Conservation (phyloP, 53 echinoderm and acorn worm genomes). For the Patiria pectinifera region DNA sequence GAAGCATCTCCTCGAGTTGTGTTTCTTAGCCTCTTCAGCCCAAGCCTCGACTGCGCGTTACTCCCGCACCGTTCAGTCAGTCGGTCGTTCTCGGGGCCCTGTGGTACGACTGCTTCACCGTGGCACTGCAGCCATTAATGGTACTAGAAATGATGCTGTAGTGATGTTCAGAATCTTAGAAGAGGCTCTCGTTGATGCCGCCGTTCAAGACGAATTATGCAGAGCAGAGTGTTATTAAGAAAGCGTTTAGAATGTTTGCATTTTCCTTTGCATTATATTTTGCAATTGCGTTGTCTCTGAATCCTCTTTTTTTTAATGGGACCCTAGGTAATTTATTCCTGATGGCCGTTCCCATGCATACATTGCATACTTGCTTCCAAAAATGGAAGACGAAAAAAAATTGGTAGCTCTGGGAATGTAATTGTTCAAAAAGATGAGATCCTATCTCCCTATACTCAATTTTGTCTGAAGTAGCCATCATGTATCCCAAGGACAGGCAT, state of each 20-base stretch:
- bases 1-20: constrained; percentile 39
- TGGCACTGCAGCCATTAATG: constrained; percentile 30
- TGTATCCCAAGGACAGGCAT: constrained; percentile 15
- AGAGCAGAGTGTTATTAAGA: constrained; percentile 11
- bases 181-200: constrained; percentile 14
- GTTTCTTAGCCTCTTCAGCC: neutral
- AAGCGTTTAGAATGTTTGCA: neutral
- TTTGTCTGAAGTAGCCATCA: constrained; percentile 38
- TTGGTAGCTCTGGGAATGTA: neutral
- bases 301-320: neutral
- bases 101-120: neutral
- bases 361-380: neutral
- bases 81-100: neutral
- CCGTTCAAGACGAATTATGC: constrained; percentile 22
- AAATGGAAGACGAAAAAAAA: neutral
- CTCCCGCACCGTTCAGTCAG: neutral
- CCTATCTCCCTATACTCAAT: neutral
- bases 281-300: neutral
- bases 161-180: constrained; percentile 20
- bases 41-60: neutral
- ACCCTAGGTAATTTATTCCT: neutral
- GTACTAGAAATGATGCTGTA: constrained; percentile 35
- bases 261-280: neutral
- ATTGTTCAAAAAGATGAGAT: constrained; percentile 26
- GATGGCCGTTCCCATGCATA: neutral